These are phyloP conservation scores for Drosophila triauraria DNA, from an alignment of 1,140 invertebrate genomes.

Conservation along the genomic window DNA sequence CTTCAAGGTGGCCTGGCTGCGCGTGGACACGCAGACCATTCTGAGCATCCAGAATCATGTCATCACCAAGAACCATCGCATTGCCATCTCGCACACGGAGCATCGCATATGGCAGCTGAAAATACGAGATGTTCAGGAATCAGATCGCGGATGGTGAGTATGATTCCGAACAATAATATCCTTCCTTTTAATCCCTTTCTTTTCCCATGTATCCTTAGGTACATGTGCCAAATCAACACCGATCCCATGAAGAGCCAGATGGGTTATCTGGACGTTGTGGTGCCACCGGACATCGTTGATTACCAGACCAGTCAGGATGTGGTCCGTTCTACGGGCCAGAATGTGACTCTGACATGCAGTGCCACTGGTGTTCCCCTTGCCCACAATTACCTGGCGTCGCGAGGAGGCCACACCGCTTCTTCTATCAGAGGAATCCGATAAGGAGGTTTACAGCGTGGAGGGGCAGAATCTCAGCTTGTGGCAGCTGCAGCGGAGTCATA, in stretches of 20 bases:
- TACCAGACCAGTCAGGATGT: constrained; percentile 91
- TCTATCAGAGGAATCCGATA: constrained; percentile 18
- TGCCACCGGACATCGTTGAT: constrained; percentile 91
- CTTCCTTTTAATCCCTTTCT: neutral
- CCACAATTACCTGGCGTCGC: constrained; percentile 89
- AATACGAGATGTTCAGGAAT: constrained; percentile 91
- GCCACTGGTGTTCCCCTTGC: constrained; percentile 89
- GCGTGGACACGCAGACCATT: constrained; percentile 96
- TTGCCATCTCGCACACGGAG: constrained; percentile 92
- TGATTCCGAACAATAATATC: neutral
- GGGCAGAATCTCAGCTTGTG: constrained; percentile 84
- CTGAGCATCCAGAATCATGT: constrained; percentile 94
- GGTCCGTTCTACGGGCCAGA: constrained; percentile 90
- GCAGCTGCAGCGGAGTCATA: constrained; percentile 82
- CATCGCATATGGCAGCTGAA: constrained; percentile 93
- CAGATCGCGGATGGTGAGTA: constrained; percentile 92
- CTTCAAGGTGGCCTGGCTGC: constrained; percentile 94
- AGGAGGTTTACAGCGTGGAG: constrained; percentile 80
- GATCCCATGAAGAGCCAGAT: constrained; percentile 96
- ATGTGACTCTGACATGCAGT: constrained; percentile 90
- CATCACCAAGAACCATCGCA: constrained; percentile 94
- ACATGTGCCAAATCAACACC: constrained; percentile 96
- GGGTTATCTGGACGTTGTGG: constrained; percentile 95
- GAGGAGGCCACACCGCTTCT: constrained; percentile 88
- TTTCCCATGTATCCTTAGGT: constrained; percentile 21